These are phyloP conservation scores for Cynocephalus volans DNA, from an alignment of 2,113 vertebrate genomes.

Conservation along the genomic window DNA sequence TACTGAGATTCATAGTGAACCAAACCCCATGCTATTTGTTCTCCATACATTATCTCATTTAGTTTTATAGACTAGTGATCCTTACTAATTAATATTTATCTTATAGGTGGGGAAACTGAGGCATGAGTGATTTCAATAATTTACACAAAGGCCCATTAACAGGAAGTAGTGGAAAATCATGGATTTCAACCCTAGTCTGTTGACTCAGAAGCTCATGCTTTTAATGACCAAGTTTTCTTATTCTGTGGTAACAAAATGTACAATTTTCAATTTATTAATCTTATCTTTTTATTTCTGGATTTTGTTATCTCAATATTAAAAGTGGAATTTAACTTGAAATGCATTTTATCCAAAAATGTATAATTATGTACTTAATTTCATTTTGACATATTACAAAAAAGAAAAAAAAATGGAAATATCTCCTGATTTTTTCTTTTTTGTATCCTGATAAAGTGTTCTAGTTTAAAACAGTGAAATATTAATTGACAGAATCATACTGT, in stretches of 20 bases:
- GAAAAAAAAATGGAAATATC: not conserved
- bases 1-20: not conserved
- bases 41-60: not conserved
- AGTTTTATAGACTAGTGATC: not conserved
- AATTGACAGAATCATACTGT: not conserved
- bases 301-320: not conserved
- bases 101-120: not conserved
- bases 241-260: not conserved
- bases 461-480: conserved; percentile 18
- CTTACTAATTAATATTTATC: not conserved
- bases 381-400: conserved; percentile 43
- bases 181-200: not conserved
- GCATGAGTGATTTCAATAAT: not conserved
- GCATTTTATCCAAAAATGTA: not conserved
- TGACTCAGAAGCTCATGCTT: not conserved
- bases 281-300: not conserved
- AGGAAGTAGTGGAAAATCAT: not conserved
- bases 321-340: not conserved
- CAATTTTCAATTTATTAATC: not conserved
- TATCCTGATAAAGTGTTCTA: not conserved
- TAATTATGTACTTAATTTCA: not conserved
- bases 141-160: not conserved
- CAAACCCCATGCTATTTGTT: not conserved
- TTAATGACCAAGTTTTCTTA: not conserved
- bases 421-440: not conserved